phyloP scores from a whole-genome alignment of 2,797 vertebrate genomes.

The Schizopygopsis malacanthus region DNA sequence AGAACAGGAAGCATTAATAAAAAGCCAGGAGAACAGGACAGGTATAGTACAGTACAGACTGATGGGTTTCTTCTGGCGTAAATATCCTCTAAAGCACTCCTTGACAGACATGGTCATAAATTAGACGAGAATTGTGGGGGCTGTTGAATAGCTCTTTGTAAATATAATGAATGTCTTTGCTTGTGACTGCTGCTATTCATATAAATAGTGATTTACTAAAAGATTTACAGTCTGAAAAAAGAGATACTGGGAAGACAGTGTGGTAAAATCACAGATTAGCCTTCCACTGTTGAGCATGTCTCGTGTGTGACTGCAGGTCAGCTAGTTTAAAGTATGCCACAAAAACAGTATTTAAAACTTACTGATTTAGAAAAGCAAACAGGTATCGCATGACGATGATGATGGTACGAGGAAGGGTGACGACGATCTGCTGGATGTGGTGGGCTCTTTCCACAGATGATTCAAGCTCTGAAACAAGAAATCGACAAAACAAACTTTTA shows the following conservation, averaged over 20 bases:
- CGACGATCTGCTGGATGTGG: slow-evolving; percentile 91
- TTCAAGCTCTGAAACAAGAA: slow-evolving; percentile 87
- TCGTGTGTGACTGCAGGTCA: background rate
- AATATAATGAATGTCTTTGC: slow-evolving; percentile 57
- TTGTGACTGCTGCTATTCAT: slow-evolving; percentile 48
- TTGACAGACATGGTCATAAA: slow-evolving; percentile 53
- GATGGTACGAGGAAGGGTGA: slow-evolving; percentile 89
- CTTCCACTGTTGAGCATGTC: background rate
- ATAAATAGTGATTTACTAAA: slow-evolving; percentile 50
- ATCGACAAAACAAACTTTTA: background rate
- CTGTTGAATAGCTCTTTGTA: slow-evolving; percentile 54
- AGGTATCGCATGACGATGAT: slow-evolving; percentile 98
- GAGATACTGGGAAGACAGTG: background rate
- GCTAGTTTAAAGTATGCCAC: background rate
- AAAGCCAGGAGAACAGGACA: slow-evolving; percentile 55
- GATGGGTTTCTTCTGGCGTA: slow-evolving; percentile 55
- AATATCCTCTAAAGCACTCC: slow-evolving; percentile 57
- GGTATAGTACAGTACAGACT: slow-evolving; percentile 57
- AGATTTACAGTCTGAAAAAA: slow-evolving; percentile 38
- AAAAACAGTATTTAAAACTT: slow-evolving; percentile 69
- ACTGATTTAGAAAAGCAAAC: slow-evolving; percentile 99
- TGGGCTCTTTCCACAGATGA: slow-evolving; percentile 89
- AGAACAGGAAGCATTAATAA: slow-evolving; percentile 51
- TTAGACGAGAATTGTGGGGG: slow-evolving; percentile 51
- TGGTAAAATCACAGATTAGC: background rate